These are phyloP conservation scores for Melinaea menophilus DNA, from an alignment of 2,888 invertebrate genomes.

Conservation along the genomic window DNA sequence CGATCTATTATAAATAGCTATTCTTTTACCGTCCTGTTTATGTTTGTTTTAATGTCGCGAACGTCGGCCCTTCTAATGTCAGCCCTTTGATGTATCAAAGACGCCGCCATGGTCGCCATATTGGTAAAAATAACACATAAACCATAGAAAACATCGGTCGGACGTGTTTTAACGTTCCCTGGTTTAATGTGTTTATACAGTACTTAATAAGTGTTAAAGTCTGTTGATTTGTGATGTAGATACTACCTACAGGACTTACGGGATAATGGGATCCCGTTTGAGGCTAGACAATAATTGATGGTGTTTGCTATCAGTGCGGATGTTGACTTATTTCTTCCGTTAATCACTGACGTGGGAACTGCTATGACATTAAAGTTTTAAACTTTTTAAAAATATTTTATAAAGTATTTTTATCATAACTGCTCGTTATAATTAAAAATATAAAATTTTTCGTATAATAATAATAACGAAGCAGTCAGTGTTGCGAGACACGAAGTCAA, in stretches of 20 bases:
- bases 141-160: slow-evolving; percentile 50
- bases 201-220: neutral
- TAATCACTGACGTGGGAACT: slow-evolving; percentile 40
- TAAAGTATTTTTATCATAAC: too few species aligned
- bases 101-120: slow-evolving; percentile 62
- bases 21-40: slow-evolving; percentile 40
- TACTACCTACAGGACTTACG: slow-evolving; percentile 1
- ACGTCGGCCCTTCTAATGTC: slow-evolving; percentile 47
- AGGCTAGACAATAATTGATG: slow-evolving; percentile 32
- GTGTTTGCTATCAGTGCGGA: slow-evolving; percentile 40
- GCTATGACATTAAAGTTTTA: too few species aligned
- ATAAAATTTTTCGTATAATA: slow-evolving; percentile 15
- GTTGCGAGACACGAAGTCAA: slow-evolving; percentile 23
- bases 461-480: slow-evolving; percentile 18
- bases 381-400: too few species aligned
- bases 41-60: slow-evolving; percentile 49
- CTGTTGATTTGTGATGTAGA: too few species aligned
- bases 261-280: slow-evolving; percentile 24
- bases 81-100: slow-evolving; percentile 66
- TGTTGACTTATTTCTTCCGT: slow-evolving; percentile 51
- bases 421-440: neutral
- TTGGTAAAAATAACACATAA: slow-evolving; percentile 73
- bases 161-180: slow-evolving; percentile 27
- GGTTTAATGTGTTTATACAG: neutral
- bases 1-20: slow-evolving; percentile 40